Evolutionary conservation across 37 sponge, comb jelly and placozoan species (phyloP).

Genomic region (Dysidea cf. avara): DNA sequence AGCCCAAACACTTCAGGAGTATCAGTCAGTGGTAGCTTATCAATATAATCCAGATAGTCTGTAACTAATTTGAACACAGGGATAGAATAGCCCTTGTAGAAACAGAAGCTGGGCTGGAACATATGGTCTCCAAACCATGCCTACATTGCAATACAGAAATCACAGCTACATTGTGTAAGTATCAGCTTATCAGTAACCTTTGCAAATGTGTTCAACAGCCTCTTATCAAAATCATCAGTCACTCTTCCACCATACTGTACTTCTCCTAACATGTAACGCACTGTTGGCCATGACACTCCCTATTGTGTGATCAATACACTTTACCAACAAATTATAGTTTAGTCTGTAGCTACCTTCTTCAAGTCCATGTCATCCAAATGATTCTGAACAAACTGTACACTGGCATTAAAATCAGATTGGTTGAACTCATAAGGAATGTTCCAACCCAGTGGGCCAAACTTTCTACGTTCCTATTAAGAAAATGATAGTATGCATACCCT

Average conservation of each 20-base stretch:
- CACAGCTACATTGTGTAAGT: no score
- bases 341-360: slow-evolving; percentile 51
- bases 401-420: slow-evolving; percentile 91
- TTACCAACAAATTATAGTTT: no score
- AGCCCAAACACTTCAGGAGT: slow-evolving; percentile 99
- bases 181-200: slow-evolving; percentile 64
- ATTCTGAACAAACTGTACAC: slow-evolving; percentile 89
- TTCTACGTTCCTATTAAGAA: slow-evolving; percentile 73
- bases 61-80: slow-evolving; percentile 75
- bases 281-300: slow-evolving; percentile 93
- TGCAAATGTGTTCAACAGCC: slow-evolving; percentile 88
- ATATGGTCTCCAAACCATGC: slow-evolving; percentile 95
- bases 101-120: slow-evolving; percentile 86
- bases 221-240: slow-evolving; percentile 96
- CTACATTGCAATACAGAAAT: slow-evolving; percentile 25
- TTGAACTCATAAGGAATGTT: slow-evolving; percentile 99
- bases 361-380: slow-evolving; percentile 95
- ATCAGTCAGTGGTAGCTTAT: slow-evolving; percentile 89
- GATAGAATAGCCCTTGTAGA: slow-evolving; percentile 96
- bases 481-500: no score
- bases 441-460: slow-evolving; percentile 98
- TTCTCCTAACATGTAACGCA: slow-evolving; percentile 97
- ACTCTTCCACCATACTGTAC: slow-evolving; percentile 97
- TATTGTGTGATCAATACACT: slow-evolving; percentile 4
- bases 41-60: slow-evolving; percentile 91